Evolutionary conservation across 2,113 vertebrate species (phyloP), one percentile per base, ranked within the genome.

Genomic region (Epinephelus fuscoguttatus): DNA sequence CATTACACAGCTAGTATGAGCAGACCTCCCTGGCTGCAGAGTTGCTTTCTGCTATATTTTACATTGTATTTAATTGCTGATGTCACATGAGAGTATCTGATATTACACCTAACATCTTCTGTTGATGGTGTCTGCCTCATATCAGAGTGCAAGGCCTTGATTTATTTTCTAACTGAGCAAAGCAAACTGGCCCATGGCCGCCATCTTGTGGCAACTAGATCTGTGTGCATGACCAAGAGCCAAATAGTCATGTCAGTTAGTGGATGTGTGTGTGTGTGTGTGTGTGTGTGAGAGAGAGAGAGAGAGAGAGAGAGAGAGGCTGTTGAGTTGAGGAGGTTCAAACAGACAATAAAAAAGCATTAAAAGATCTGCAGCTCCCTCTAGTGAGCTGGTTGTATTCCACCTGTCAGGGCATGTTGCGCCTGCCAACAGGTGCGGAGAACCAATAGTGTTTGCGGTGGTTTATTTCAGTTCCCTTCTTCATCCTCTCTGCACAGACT

Each of bases 201-300:
- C 85, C 89, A 84, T 68, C 87, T 57, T 25, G 84, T 85, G 88
- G 88, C 67, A 30, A 4, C 27, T 45, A 17, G 4, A 59, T 42
- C n/a, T 49, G 27, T 53, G 40, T 77, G n/a, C 9, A 4, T 62
- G 63, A 74, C n/a, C 9, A 59, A 23, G 37, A 19, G 53, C 42
- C 73, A 62, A 14, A 60, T 55, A 53, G 67, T 67, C 23, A 5
- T 40, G 50, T 71, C 33, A 19, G 49, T 59, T n/a, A 59, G 55
- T 14, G 71, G 0, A 18, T 59, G 61, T 18, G 37, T 30, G 30
- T 30, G 30, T 30, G 30, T 42, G 11, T 17, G 8, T 60, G 66
- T 80, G 15, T 74, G 37, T 18, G 23, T 42, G 61, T 18, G 37
- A 4, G 30, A 30, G 30, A 30, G 30, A 4, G 2, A 5, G 1